A percentile compares a stretch with the other conserved stretches of the same genome.
Conservation (phyloP, 2,113 vertebrate genomes). For the Sturnus vulgaris region DNA sequence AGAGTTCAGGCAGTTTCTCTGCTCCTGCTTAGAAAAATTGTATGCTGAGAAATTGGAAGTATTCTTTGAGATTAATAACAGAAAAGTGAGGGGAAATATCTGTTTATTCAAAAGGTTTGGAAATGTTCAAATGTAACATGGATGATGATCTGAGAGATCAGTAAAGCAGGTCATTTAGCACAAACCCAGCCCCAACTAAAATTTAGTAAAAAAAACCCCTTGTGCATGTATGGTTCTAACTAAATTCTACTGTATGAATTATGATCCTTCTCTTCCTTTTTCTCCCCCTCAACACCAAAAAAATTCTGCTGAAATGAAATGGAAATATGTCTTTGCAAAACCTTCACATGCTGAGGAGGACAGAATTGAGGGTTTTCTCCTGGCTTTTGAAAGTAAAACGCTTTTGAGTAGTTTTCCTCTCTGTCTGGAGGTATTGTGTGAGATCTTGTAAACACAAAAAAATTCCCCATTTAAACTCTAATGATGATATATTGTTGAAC, state of each 20-base stretch:
- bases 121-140: not conserved
- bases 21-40: not conserved
- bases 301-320: not conserved
- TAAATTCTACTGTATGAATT: not conserved
- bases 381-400: not conserved
- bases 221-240: not conserved
- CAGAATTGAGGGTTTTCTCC: accelerated
- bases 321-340: not conserved
- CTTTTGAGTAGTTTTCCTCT: not conserved
- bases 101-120: not conserved
- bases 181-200: not conserved
- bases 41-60: not conserved
- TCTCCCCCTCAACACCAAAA: not conserved
- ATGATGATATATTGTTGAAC: not conserved
- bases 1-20: slow-evolving; percentile 3
- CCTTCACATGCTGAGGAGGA: not conserved
- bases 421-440: not conserved
- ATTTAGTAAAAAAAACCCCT: not conserved
- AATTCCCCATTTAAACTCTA: not conserved
- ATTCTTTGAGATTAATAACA: not conserved
- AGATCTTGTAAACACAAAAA: not conserved
- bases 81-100: not conserved
- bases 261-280: not conserved
- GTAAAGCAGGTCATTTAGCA: not conserved
- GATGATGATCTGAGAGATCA: not conserved